phyloP scores from a whole-genome alignment of 2,797 vertebrate genomes.

The Atherinosoma microstoma region DNA sequence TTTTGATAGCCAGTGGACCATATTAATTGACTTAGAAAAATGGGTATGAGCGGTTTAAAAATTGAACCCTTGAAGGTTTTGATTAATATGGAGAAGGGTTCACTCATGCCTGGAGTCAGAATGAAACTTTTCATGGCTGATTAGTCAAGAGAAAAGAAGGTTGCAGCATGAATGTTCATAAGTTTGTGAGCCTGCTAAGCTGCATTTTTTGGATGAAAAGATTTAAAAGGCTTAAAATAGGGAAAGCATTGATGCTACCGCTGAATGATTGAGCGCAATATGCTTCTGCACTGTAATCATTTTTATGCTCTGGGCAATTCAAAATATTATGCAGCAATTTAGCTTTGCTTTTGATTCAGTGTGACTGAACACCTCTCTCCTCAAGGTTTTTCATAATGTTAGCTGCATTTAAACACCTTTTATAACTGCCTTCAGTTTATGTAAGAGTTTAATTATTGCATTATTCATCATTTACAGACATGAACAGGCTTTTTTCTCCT shows the following conservation, averaged over 20 bases:
- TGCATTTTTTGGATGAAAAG: conserved; percentile 24
- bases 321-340: conserved; percentile 32
- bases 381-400: conserved; percentile 26
- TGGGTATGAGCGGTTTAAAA: not conserved
- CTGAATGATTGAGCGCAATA: conserved; percentile 23
- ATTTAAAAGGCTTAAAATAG: conserved; percentile 45
- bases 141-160: conserved; percentile 53
- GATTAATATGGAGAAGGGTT: conserved; percentile 18
- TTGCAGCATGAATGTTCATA: conserved; percentile 18
- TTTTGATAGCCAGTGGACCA: conserved; percentile 1
- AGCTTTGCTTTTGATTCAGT: conserved; percentile 25
- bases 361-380: conserved; percentile 24
- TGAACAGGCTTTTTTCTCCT: conserved; percentile 28
- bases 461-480: conserved; percentile 54
- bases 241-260: conserved; percentile 31
- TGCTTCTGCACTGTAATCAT: conserved; percentile 31
- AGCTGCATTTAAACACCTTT: conserved; percentile 38
- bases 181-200: conserved; percentile 28
- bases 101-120: conserved; percentile 40
- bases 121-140: conserved; percentile 39
- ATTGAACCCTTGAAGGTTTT: conserved; percentile 11
- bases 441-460: conserved; percentile 38
- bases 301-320: conserved; percentile 27
- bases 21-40: not conserved
- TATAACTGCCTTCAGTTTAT: conserved; percentile 39